Percentiles rank a stretch among this genome's conserved stretches.
Evolutionary conservation across 2,888 invertebrate species (phyloP).

Genomic region (Argyresthia goedartella): DNA sequence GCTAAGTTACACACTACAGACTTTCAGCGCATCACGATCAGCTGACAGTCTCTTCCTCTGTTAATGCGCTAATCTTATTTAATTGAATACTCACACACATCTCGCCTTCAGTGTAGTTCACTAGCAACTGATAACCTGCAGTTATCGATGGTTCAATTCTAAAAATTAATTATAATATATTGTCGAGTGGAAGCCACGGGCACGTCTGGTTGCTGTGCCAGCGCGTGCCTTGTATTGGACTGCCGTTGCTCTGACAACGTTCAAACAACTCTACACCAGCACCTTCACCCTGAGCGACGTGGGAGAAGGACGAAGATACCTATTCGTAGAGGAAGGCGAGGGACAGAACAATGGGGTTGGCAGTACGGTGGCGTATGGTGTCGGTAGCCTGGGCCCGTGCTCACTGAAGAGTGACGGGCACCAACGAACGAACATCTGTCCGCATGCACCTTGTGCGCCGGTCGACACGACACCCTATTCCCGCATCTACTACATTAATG

Average conservation of each 20-base stretch:
- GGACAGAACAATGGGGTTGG: conserved; percentile 41
- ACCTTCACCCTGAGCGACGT: conserved; percentile 33
- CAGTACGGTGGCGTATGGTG: conserved; percentile 31
- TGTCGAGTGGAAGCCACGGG: conserved; percentile 38
- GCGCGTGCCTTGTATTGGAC: conserved; percentile 48
- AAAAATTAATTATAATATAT: conserved; percentile 25
- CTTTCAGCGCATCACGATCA: background rate
- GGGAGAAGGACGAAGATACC: background rate
- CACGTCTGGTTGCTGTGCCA: conserved; percentile 39
- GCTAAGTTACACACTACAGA: background rate
- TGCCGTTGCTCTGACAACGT: conserved; percentile 62
- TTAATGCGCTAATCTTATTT: background rate
- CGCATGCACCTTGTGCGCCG: background rate
- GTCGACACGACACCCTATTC: background rate
- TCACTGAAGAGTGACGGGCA: conserved; percentile 55
- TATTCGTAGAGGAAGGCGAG: conserved; percentile 20
- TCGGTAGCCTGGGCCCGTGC: conserved; percentile 41
- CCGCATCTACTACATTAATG: conserved; percentile 1
- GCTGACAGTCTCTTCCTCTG: background rate
- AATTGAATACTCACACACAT: background rate
- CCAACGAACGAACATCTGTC: conserved; percentile 53
- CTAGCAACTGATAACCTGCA: conserved; percentile 4
- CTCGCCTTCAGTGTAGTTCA: background rate
- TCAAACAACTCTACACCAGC: conserved; percentile 53
- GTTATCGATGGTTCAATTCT: conserved; percentile 14